These are phyloP conservation scores for Drosophila anceps DNA, from an alignment of 2,888 invertebrate species.

Conservation along the genomic window DNA sequence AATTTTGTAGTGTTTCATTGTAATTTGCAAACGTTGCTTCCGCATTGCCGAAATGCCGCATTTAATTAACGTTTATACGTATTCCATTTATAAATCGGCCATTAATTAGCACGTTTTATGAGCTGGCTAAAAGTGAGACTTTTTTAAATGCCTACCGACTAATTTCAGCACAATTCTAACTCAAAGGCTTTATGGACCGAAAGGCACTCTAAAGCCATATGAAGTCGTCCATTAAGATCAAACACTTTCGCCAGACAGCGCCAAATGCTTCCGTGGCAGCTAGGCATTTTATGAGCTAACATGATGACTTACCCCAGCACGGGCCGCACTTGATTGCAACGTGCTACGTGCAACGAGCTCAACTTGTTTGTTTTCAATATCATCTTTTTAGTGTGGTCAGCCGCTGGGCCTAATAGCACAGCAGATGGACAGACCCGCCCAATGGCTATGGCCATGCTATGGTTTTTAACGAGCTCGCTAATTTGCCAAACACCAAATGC, in stretches of 20 bases:
- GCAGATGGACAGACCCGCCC: conserved; percentile 16
- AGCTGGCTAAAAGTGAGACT: conserved; percentile 40
- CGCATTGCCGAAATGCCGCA: conserved; percentile 43
- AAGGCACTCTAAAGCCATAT: conserved; percentile 17
- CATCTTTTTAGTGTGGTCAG: conserved; percentile 59
- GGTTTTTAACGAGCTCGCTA: conserved; percentile 75
- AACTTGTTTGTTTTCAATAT: conserved; percentile 78
- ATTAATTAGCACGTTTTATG: conserved; percentile 59
- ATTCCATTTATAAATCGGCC: conserved; percentile 30
- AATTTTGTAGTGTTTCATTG: neutral
- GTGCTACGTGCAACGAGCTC: conserved; percentile 13
- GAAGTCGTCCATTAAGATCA: conserved; percentile 64
- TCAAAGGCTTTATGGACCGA: conserved; percentile 60
- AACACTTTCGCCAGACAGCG: conserved; percentile 67
- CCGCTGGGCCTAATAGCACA: conserved; percentile 26
- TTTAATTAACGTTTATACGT: conserved; percentile 24
- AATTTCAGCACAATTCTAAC: conserved; percentile 62
- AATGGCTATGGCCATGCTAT: conserved; percentile 54
- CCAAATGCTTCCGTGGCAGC: conserved; percentile 65
- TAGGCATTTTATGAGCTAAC: conserved; percentile 63
- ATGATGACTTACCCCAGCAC: conserved; percentile 32
- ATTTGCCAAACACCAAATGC: conserved; percentile 74
- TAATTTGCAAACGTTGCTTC: conserved; percentile 4
- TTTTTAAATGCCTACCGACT: conserved; percentile 26
- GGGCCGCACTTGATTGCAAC: conserved; percentile 44